Conservation (phyloP, 1,140 invertebrate genomes). For the Branchinecta lindahli region DNA sequence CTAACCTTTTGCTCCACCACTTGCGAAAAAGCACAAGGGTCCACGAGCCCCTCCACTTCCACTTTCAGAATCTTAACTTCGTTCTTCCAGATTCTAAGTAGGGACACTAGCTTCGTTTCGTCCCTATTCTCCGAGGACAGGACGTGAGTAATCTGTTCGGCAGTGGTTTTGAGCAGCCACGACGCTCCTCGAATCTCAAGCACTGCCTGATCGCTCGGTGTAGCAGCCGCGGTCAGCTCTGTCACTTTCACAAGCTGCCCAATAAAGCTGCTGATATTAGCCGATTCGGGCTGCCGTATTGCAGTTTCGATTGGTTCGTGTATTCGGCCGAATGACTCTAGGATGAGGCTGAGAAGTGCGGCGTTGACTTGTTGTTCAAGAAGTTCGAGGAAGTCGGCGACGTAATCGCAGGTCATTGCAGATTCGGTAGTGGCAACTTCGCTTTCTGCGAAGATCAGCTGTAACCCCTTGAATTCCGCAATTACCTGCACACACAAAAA, state of each 20-base stretch:
- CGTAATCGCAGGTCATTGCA: background rate
- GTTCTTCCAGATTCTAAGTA: background rate
- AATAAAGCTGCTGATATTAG: too few species aligned
- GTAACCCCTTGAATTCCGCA: background rate
- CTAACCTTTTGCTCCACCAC: background rate
- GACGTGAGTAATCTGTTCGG: too few species aligned
- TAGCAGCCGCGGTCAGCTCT: too few species aligned
- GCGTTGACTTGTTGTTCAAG: background rate
- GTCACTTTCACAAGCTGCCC: too few species aligned
- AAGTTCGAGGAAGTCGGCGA: background rate
- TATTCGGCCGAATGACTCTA: background rate
- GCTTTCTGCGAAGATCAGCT: background rate
- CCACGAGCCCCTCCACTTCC: background rate
- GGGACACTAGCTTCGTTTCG: background rate
- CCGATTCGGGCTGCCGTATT: background rate
- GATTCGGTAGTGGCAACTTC: background rate
- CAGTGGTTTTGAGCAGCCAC: too few species aligned
- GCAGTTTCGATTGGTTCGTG: background rate
- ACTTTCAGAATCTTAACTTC: background rate
- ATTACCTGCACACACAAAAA: background rate
- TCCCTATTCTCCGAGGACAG: background rate
- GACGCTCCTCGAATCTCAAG: too few species aligned
- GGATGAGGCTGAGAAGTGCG: background rate
- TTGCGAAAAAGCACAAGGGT: conserved; percentile 5
- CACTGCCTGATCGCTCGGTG: too few species aligned